These are phyloP conservation scores for Myzus persicae DNA, from an alignment of 1,140 invertebrate genomes.

Conservation along the genomic window DNA sequence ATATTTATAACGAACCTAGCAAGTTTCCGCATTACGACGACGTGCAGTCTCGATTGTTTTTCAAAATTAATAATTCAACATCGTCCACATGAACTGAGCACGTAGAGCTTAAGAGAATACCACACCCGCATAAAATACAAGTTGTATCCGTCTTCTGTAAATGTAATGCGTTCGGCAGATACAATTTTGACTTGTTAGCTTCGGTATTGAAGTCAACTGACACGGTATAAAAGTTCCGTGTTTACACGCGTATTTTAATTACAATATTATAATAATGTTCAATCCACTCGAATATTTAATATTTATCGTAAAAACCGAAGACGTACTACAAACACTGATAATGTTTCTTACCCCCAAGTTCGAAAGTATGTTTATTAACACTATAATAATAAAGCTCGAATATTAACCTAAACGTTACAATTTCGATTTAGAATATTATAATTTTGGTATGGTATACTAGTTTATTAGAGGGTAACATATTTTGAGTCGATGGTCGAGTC, in stretches of 20 bases:
- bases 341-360: not conserved
- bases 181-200: not conserved
- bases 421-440: not conserved
- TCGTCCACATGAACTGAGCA: not conserved
- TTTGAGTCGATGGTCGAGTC: not conserved
- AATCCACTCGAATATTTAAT: not conserved
- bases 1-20: not conserved
- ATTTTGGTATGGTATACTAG: not conserved
- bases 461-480: not conserved
- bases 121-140: not conserved
- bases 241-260: not conserved
- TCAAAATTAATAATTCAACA: conserved; percentile 36
- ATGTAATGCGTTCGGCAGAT: not conserved
- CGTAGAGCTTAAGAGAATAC: not conserved
- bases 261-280: not conserved
- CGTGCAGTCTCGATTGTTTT: conserved; percentile 7
- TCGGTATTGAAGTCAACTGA: not conserved
- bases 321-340: not conserved
- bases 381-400: not conserved
- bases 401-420: not conserved
- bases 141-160: not conserved
- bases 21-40: not conserved
- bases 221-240: not conserved
- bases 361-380: not conserved
- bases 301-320: not conserved